These are phyloP conservation scores for Cremastobaeus sp. DNA, from an alignment of 2,888 invertebrate genomes.

Conservation along the genomic window DNA sequence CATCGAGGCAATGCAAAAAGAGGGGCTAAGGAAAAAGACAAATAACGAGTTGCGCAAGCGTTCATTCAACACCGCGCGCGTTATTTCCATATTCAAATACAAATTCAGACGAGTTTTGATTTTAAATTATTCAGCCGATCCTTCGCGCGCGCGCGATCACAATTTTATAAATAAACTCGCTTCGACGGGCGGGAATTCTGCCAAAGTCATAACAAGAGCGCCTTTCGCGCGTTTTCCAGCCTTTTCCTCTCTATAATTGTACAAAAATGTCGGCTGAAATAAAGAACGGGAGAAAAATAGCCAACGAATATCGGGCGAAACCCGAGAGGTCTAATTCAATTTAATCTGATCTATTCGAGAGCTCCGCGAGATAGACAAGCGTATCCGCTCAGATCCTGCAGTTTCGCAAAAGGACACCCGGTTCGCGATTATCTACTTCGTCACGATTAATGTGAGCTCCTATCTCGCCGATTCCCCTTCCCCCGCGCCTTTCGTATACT, in stretches of 20 bases:
- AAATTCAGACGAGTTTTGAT: slow-evolving; percentile 48
- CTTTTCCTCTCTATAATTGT: background rate
- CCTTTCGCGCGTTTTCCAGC: background rate
- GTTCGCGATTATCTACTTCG: slow-evolving; percentile 33
- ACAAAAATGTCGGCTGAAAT: background rate
- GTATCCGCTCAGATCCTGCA: slow-evolving; percentile 26
- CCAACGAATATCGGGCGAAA: background rate
- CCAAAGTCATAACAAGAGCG: slow-evolving; percentile 22
- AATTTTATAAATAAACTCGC: slow-evolving; percentile 48
- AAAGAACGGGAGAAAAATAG: background rate
- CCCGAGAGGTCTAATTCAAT: slow-evolving; percentile 4
- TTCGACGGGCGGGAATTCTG: slow-evolving; percentile 42
- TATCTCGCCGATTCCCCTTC: slow-evolving; percentile 15
- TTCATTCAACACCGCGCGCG: slow-evolving; percentile 29
- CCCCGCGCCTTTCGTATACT: background rate
- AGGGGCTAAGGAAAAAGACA: slow-evolving; percentile 43
- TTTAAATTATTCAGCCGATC: slow-evolving; percentile 48
- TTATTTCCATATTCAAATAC: slow-evolving; percentile 51
- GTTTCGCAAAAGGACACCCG: slow-evolving; percentile 48
- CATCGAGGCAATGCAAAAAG: slow-evolving; percentile 9
- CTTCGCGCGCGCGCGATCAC: slow-evolving; percentile 28
- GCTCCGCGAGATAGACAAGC: slow-evolving; percentile 8
- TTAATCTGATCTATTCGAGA: slow-evolving; percentile 7
- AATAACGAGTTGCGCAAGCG: slow-evolving; percentile 40
- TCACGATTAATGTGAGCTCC: slow-evolving; percentile 31